Conservation (phyloP, 2,797 vertebrate genomes). For the Syndactyla subalaris region DNA sequence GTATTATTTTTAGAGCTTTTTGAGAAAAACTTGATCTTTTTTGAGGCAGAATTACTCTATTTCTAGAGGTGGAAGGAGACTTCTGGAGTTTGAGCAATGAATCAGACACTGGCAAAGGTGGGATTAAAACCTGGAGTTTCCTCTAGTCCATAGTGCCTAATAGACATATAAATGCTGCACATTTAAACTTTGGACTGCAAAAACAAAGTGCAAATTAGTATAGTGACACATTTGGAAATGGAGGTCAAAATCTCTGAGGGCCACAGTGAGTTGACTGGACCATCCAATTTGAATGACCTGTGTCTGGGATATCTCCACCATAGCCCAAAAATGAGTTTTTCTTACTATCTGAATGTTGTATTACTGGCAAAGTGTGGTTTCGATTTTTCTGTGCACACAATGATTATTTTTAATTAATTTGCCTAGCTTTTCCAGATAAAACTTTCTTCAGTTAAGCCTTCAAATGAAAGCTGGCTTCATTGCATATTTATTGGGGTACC, state of each 20-base stretch:
- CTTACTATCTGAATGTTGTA: not conserved
- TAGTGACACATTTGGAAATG: not conserved
- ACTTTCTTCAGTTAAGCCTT: not conserved
- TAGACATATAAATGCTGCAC: not conserved
- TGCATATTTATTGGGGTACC: constrained; percentile 16
- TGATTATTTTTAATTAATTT: not conserved
- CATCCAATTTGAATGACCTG: not conserved
- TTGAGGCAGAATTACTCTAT: not conserved
- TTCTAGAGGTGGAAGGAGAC: not conserved
- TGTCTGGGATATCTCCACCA: not conserved
- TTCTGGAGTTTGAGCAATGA: not conserved
- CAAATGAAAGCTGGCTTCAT: not conserved
- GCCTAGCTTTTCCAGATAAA: not conserved
- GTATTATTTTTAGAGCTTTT: not conserved
- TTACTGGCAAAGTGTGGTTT: not conserved
- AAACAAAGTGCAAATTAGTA: not conserved
- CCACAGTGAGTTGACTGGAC: not conserved
- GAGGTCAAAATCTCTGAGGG: not conserved
- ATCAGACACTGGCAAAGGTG: not conserved
- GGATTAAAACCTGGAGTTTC: not conserved
- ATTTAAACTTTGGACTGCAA: not conserved
- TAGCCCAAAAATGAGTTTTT: not conserved
- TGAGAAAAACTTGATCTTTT: not conserved
- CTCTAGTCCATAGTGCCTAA: not conserved
- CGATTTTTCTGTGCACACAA: not conserved